Percentiles rank a stretch among this genome's conserved stretches.
These are phyloP conservation scores for Penaeus japonicus DNA, from an alignment of 1,140 invertebrate genomes.

Conservation along the genomic window DNA sequence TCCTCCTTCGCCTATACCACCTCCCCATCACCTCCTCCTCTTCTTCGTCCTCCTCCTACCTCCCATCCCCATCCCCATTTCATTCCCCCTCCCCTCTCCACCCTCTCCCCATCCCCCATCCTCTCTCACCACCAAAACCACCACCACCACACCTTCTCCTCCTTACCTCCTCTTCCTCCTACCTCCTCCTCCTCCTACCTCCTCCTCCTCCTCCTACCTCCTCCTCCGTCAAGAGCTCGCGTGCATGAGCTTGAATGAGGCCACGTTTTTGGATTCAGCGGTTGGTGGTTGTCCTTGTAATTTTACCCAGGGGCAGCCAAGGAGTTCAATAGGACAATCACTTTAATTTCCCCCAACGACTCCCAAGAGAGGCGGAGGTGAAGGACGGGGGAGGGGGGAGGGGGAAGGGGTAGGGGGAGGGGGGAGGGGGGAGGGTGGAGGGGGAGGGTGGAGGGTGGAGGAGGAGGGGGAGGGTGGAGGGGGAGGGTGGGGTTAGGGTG, in stretches of 20 bases:
- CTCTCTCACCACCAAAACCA: background rate
- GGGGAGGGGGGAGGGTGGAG: too few species aligned
- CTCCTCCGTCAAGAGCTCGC: slow-evolving; percentile 6
- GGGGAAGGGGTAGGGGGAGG: background rate
- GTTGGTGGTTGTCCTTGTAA: slow-evolving; percentile 46
- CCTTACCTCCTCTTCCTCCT: background rate
- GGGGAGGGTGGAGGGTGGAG: too few species aligned
- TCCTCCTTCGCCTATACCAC: background rate
- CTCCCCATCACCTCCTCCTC: background rate
- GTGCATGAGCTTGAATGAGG: slow-evolving; percentile 36
- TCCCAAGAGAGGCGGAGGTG: background rate
- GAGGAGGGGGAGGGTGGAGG: too few species aligned
- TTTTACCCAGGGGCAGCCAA: background rate
- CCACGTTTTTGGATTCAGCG: slow-evolving; percentile 42
- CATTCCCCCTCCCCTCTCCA: too few species aligned
- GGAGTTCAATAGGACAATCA: slow-evolving; percentile 41
- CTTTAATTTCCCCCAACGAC: slow-evolving; percentile 41
- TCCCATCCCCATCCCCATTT: background rate
- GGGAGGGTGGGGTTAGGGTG: background rate
- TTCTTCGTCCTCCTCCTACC: background rate
- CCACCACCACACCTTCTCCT: too few species aligned
- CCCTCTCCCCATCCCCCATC: background rate
- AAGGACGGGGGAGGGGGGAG: background rate
- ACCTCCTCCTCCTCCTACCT: background rate
- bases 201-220: background rate